Evolutionary conservation across 1,140 invertebrate species (phyloP).

Genomic region (Cepaea nemoralis): DNA sequence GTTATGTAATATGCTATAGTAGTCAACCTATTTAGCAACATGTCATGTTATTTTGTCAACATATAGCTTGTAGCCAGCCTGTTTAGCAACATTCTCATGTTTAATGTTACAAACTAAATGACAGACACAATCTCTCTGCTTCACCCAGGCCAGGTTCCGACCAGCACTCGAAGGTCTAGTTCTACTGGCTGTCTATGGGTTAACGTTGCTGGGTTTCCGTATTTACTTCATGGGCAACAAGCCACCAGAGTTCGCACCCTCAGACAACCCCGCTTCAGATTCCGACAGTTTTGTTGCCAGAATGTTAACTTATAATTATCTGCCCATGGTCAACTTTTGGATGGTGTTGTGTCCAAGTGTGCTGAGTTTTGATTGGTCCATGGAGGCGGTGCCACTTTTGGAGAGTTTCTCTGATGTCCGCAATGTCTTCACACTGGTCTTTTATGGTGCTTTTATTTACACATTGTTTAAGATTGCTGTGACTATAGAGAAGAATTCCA

Average conservation of each 20-base stretch:
- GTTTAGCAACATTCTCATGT: too few relatives aligned
- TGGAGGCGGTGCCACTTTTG: slow-evolving; percentile 94
- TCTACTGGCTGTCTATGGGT: slow-evolving; percentile 80
- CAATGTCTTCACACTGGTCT: slow-evolving; percentile 84
- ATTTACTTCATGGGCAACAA: slow-evolving; percentile 95
- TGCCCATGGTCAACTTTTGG: slow-evolving; percentile 90
- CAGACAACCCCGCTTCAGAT: slow-evolving; percentile 72
- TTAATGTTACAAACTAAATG: too few relatives aligned
- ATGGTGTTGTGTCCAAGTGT: slow-evolving; percentile 88
- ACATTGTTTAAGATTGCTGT: slow-evolving; percentile 51
- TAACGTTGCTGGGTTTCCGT: slow-evolving; percentile 81
- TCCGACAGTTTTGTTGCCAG: slow-evolving; percentile 84
- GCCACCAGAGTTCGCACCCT: slow-evolving; percentile 93
- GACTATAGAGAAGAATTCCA: slow-evolving; percentile 36
- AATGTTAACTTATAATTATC: slow-evolving; percentile 89
- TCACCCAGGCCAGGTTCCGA: slow-evolving; percentile 16
- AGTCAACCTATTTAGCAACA: too few relatives aligned
- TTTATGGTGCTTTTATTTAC: slow-evolving; percentile 78
- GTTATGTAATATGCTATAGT: too few relatives aligned
- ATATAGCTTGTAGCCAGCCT: too few relatives aligned
- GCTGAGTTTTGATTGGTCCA: slow-evolving; percentile 98
- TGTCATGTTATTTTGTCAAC: too few relatives aligned
- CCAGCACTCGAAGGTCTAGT: slow-evolving; percentile 80
- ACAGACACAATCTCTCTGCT: not conserved
- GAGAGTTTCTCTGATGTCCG: slow-evolving; percentile 83